Base-by-base conservation (phyloP, 2,888 invertebrate genomes). In the Nemotelus nigrinus region DNA sequence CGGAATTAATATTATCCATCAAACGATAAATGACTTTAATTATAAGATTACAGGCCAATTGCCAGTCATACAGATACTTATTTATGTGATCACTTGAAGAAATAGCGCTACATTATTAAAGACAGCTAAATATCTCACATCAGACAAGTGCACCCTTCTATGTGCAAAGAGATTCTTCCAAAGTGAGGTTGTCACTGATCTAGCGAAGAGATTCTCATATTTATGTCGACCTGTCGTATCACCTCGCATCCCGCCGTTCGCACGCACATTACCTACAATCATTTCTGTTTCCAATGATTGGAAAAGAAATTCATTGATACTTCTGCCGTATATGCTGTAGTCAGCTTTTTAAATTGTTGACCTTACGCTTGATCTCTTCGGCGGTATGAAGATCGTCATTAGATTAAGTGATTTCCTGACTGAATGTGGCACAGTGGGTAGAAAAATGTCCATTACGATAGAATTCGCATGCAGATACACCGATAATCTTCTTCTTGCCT, bases 331-430 rank as follows among this genome's bases (percentile, higher is more conserved):
- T 6, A 43, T 43, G 6, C 41, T 43, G 25, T 25, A 57, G 25
- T 57, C 47, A 25, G 25, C 25, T 44, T 53, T 70, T 70, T 41
- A 70, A 70, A 70, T n/a, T 74, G 74, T 74, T 74, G 74, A 72
- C 60, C 74, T 60, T 74, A 74, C 60, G 72, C 58, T 58, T 72
- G 72, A 74, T 74, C 74, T 74, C 74, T 48, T 60, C 60, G 74
- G 74, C 74, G 74, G 60, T 60, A 48, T 60, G 63, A 45, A 74
- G 74, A 74, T 74, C 60, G 60, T 60, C 60, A 74, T 74, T 74
- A 60, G 74, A 74, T 74, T 72, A 72, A 72, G 60, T 60, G 72
- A 72, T 72, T 72, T 72, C 72, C 60, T 72, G 60, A 72, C 57
- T 41, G 57, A 41, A 60, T 60, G 74, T 60, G 74, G 74, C 74